A percentile compares a stretch with the other conserved stretches of the same genome.
Evolutionary conservation across 2,797 vertebrate species (phyloP).

Genomic region (Amazonetta brasiliensis): DNA sequence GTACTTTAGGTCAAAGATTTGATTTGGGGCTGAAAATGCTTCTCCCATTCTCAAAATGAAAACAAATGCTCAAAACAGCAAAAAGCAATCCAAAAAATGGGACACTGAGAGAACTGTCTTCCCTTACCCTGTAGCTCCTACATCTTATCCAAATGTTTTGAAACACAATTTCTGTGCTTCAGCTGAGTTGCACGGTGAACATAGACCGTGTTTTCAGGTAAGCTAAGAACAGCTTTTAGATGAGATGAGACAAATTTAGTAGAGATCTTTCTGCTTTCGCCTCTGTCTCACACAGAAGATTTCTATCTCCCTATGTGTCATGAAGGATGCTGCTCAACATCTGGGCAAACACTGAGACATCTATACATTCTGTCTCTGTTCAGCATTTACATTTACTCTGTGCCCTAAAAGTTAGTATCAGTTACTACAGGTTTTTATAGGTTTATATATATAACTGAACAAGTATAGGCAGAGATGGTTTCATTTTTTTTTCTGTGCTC

Average conservation of each 20-base stretch:
- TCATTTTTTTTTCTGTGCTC: background rate
- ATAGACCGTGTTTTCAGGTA: background rate
- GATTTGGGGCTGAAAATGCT: background rate
- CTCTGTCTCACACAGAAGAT: background rate
- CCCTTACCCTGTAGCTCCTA: background rate
- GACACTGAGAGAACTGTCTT: background rate
- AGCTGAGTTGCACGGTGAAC: background rate
- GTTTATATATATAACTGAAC: background rate
- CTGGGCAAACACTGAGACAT: background rate
- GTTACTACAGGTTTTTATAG: background rate
- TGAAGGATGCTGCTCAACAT: background rate
- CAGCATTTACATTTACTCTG: background rate
- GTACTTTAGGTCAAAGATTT: background rate
- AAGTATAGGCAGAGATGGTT: background rate
- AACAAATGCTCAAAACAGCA: background rate
- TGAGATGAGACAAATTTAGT: background rate
- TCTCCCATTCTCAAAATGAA: background rate
- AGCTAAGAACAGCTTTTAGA: background rate
- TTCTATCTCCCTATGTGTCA: background rate
- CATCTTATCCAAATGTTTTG: background rate
- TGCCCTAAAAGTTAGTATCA: background rate
- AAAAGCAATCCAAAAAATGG: background rate
- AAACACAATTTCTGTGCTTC: background rate
- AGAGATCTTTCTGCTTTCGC: background rate
- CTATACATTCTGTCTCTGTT: background rate